Conservation (phyloP, 2,797 vertebrate genomes). For the Lindbergichthys nudifrons region DNA sequence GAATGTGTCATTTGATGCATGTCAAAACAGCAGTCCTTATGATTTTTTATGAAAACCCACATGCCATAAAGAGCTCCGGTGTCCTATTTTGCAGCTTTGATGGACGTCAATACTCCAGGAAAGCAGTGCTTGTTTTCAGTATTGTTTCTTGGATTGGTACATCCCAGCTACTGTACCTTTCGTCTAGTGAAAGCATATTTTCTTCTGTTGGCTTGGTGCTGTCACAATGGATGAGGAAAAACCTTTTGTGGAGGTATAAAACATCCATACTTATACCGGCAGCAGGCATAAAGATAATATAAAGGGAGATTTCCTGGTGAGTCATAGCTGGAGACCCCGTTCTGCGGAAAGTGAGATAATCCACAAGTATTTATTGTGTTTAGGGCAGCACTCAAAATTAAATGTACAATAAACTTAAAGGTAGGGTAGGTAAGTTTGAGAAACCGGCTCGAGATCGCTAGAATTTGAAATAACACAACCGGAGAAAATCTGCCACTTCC, state of each 20-base stretch:
- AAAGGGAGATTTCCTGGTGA: constrained; percentile 15
- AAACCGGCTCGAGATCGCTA: too few relatives aligned
- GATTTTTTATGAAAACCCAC: constrained; percentile 31
- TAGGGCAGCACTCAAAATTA: neutral
- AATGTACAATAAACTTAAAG: neutral
- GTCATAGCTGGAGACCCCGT: neutral
- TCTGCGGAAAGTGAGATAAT: constrained; percentile 12
- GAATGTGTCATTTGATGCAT: constrained; percentile 6
- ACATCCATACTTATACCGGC: constrained; percentile 14
- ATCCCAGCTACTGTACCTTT: constrained; percentile 1
- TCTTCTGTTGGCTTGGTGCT: constrained; percentile 28
- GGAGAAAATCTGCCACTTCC: too few relatives aligned
- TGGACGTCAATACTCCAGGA: constrained; percentile 6
- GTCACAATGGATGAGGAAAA: constrained; percentile 26
- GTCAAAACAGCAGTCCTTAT: constrained; percentile 21
- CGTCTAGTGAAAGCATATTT: constrained; percentile 5
- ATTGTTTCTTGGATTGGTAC: constrained; percentile 13
- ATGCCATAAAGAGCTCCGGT: neutral
- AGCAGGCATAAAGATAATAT: neutral
- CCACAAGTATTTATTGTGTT: neutral
- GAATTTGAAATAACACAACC: too few relatives aligned
- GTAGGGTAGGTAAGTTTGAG: too few relatives aligned
- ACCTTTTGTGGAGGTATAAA: constrained; percentile 2
- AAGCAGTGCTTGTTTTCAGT: neutral
- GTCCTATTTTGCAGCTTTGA: constrained; percentile 25